Base-by-base conservation (phyloP, 2,888 invertebrate species). In the Desoria tigrina region DNA sequence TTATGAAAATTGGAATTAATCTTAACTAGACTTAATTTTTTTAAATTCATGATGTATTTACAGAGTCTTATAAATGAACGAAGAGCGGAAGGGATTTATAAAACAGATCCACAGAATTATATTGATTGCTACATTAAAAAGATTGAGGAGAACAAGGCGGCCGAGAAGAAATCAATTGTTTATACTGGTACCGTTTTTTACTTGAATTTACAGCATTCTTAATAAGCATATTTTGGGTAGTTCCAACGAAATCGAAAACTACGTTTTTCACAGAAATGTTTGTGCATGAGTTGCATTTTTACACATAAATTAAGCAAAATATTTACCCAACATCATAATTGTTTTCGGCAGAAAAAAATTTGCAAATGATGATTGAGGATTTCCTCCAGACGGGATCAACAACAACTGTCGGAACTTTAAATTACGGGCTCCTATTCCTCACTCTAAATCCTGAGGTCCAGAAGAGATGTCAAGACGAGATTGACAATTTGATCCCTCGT, bases 41-140 rank as follows among this genome's bases (percentile, higher is more conserved):
- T 32, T 24, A 9, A 51, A 24, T 51, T 51, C 6, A 45, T 6
- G 16, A 23, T 32, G n/a, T 18, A 21, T 49, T 27, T 59, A 3
- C 28, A 59, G 59, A 45, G 50, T n/a, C 56, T 69, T 14, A 49
- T 69, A 26, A 61, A 66, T 32, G 63, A 65, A 59, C 56, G 69
- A 42, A 63, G 51, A 49, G 45, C 26, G 0, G 67, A 63, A 58
- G 68, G 70, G 7, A n/a, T 16, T 1, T 71, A 65, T 24, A 42
- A 53, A 28, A 53, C 53, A 1, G 59, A 65, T 16, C 70, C 70
- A 1, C 60, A 67, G 39, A 71, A 65, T 49, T 71, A 68, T 18
- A 63, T 71, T 24, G 70, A 71, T 53, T 60, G 67, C 1, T 71
- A 68, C 54, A 50, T 71, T 1, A 51, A 68, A 27, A 71, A 71